Evolutionary conservation across 2,113 vertebrate genomes (phyloP).

Genomic region (Phylloscopus trochiloides): DNA sequence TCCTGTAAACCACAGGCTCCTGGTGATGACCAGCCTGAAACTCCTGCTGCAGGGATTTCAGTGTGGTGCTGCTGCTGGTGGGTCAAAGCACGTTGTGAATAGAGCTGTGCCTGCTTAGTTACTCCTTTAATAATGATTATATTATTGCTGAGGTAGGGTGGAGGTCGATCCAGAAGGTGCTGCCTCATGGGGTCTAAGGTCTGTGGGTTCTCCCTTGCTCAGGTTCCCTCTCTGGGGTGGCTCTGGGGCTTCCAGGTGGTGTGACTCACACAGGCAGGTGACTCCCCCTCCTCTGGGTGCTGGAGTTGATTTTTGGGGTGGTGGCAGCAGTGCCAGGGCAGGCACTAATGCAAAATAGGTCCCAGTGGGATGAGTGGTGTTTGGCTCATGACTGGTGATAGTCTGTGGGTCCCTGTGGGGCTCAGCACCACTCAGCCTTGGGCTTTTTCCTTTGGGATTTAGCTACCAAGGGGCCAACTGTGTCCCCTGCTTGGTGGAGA

Average conservation of each 20-base stretch:
- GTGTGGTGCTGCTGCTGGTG: background rate
- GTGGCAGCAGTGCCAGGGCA: background rate
- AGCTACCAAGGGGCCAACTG: background rate
- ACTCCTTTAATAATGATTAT: background rate
- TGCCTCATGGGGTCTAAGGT: rapidly evolving
- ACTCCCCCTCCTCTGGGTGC: rapidly evolving
- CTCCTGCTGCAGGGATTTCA: background rate
- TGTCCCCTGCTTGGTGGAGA: background rate
- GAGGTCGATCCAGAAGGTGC: rapidly evolving
- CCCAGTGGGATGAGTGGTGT: rapidly evolving
- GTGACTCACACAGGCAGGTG: background rate
- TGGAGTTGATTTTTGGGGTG: background rate
- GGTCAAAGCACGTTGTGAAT: rapidly evolving
- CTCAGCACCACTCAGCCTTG: rapidly evolving
- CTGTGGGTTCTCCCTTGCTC: background rate
- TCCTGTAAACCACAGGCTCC: rapidly evolving
- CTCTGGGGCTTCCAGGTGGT: background rate
- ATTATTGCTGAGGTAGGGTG: background rate
- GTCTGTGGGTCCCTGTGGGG: background rate
- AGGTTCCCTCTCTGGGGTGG: background rate
- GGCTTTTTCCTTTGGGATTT: background rate
- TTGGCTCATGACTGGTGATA: rapidly evolving
- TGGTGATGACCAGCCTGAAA: rapidly evolving
- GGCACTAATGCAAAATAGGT: background rate
- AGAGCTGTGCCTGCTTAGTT: background rate